A percentile compares a stretch with the other conserved stretches of the same genome.
phyloP scores from a whole-genome alignment of 2,888 invertebrate species.

The Hanleya hanleyi region DNA sequence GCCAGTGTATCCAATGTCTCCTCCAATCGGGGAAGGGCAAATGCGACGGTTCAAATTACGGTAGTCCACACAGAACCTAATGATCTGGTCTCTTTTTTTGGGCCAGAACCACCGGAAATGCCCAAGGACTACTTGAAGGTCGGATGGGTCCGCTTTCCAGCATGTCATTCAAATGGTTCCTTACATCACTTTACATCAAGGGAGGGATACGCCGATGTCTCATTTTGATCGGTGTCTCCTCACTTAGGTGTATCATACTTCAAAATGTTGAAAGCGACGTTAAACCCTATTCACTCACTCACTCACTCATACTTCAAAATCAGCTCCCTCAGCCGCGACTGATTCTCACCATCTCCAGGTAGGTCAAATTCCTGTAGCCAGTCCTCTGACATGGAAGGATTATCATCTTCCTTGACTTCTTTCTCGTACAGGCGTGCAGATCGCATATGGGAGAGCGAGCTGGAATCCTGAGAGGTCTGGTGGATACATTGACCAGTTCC shows the following conservation, averaged over 20 bases:
- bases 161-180: not conserved
- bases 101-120: not conserved
- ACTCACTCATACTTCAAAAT: slow-evolving; percentile 8
- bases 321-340: not conserved
- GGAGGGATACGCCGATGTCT: not conserved
- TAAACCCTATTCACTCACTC: too few species aligned
- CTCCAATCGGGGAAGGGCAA: slow-evolving; percentile 30
- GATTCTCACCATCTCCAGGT: not conserved
- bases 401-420: not conserved
- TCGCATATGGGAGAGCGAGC: not conserved
- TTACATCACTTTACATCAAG: slow-evolving; percentile 9
- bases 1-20: slow-evolving; percentile 36
- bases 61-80: not conserved
- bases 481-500: not conserved
- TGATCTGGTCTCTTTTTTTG: not conserved
- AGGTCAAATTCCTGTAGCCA: not conserved
- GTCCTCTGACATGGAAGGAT: not conserved
- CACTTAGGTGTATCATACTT: not conserved
- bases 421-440: not conserved
- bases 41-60: not conserved
- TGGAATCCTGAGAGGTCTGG: not conserved
- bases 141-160: not conserved
- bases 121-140: not conserved
- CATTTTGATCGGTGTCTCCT: slow-evolving; percentile 3
- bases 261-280: not conserved